Evolutionary conservation across 1,140 invertebrate species (phyloP).

Genomic region (Diuraphis noxia): DNA sequence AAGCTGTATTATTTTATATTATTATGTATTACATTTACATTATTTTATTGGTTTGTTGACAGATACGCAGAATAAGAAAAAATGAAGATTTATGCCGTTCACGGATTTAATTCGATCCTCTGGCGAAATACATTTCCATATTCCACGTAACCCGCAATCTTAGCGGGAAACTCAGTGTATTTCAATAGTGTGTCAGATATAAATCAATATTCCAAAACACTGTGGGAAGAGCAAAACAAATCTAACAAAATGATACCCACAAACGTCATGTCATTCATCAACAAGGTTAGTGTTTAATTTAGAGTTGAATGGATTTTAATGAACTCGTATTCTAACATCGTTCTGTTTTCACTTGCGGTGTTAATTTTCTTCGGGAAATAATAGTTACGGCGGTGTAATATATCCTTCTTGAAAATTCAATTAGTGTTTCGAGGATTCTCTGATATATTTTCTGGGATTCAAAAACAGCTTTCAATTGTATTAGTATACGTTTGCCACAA

Average conservation of each 20-base stretch:
- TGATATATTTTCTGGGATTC: not conserved
- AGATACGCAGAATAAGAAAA: not conserved
- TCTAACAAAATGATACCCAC: slow-evolving; percentile 46
- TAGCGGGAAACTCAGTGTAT: not conserved
- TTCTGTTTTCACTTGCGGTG: not conserved
- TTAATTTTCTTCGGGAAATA: not conserved
- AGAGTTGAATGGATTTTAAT: slow-evolving; percentile 28
- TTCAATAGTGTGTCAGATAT: not conserved
- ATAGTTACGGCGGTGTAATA: not conserved
- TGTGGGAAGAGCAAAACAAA: slow-evolving; percentile 11
- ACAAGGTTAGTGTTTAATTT: slow-evolving; percentile 48
- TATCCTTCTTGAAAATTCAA: not conserved
- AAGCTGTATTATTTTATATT: not conserved
- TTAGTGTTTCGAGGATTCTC: not conserved
- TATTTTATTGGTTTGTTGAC: slow-evolving; percentile 27
- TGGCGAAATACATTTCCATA: not conserved
- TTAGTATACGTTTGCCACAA: not conserved
- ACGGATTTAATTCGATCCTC: slow-evolving; percentile 4
- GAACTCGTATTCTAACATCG: not conserved
- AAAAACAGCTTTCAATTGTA: slow-evolving; percentile 17
- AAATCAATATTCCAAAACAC: slow-evolving; percentile 26
- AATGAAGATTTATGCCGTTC: slow-evolving; percentile 1
- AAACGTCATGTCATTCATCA: slow-evolving; percentile 51
- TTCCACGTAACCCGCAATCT: not conserved
- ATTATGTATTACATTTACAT: not conserved